phyloP scores from a whole-genome alignment of 2,797 vertebrate genomes.

The Phoeniculus purpureus region DNA sequence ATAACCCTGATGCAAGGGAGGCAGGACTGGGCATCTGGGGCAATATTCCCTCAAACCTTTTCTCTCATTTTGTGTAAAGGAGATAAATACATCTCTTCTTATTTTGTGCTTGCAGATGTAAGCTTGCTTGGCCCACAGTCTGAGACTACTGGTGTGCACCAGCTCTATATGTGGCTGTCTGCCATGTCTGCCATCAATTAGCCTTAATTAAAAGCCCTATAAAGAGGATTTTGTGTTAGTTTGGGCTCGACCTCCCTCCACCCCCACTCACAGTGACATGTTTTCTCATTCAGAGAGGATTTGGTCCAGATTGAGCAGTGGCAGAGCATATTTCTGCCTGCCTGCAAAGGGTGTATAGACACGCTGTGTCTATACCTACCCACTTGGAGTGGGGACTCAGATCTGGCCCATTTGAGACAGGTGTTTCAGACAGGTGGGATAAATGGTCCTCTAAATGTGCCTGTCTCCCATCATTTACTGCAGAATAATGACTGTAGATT shows the following conservation, averaged over 20 bases:
- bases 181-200: constrained; percentile 32
- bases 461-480: background rate
- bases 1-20: background rate
- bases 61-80: background rate
- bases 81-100: background rate
- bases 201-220: constrained; percentile 49
- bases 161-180: background rate
- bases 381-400: background rate
- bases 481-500: background rate
- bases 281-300: background rate
- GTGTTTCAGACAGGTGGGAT: background rate
- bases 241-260: background rate
- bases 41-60: background rate
- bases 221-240: background rate
- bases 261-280: background rate
- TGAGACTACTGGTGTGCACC: background rate
- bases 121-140: background rate
- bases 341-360: background rate
- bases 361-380: background rate
- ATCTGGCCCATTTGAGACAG: background rate
- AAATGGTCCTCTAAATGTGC: background rate
- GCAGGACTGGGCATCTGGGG: background rate
- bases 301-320: background rate
- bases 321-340: background rate
- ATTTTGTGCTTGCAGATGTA: background rate